phyloP scores from a whole-genome alignment of 1,140 invertebrate genomes.

The Chironomus tepperi region DNA sequence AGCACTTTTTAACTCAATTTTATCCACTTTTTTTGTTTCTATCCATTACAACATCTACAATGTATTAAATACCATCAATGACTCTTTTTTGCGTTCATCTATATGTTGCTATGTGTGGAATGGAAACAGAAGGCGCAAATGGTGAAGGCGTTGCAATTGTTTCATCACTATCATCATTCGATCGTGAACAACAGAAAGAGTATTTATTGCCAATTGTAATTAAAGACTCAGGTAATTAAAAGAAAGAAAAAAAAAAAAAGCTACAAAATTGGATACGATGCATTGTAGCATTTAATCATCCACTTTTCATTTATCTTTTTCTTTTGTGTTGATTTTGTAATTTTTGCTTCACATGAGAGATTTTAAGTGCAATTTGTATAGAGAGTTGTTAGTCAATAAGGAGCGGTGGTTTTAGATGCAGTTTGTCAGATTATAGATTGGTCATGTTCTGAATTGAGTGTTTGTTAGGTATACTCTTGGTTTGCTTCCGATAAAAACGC shows the following conservation, averaged over 20 bases:
- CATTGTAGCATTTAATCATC: too few species aligned
- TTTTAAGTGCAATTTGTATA: background rate
- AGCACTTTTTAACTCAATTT: too few species aligned
- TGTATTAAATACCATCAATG: too few species aligned
- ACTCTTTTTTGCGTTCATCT: constrained; percentile 17
- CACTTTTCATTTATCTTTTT: background rate
- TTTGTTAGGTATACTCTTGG: too few species aligned
- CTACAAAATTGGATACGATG: background rate
- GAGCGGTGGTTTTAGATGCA: too few species aligned
- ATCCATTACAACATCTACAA: too few species aligned
- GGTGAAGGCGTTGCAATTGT: constrained; percentile 55
- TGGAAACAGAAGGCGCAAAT: constrained; percentile 46
- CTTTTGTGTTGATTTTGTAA: background rate
- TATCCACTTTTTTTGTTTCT: background rate
- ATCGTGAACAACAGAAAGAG: constrained; percentile 56
- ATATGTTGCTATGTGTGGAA: background rate
- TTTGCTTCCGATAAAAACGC: too few species aligned
- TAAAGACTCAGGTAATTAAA: constrained; percentile 40
- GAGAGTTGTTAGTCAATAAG: too few species aligned
- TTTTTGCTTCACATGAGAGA: background rate
- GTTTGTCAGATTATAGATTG: too few species aligned
- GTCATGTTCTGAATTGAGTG: too few species aligned
- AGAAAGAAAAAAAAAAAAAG: background rate
- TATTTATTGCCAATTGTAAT: constrained; percentile 55
- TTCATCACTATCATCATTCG: constrained; percentile 51